These are phyloP conservation scores for Synanthedon tipuliformis DNA, from an alignment of 2,888 invertebrate genomes.

Conservation along the genomic window DNA sequence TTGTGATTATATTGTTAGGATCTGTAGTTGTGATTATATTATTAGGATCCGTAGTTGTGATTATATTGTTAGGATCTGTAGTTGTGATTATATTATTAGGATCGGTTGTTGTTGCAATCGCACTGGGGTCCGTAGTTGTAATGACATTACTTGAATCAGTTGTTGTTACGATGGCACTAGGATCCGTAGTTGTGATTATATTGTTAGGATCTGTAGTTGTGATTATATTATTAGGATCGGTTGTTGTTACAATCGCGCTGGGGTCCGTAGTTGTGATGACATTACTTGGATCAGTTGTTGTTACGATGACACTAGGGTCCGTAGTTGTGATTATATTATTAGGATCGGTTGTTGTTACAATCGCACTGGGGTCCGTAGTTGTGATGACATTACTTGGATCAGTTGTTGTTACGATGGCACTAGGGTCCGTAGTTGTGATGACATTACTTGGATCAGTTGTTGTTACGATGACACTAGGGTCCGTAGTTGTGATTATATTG, in stretches of 20 bases:
- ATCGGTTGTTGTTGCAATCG: not conserved
- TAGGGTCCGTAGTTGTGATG: conserved; percentile 1
- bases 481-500: not conserved
- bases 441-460: conserved; percentile 1
- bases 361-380: conserved; percentile 1
- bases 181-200: no score
- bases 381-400: not conserved
- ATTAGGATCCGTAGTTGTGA: conserved; percentile 3
- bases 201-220: no score
- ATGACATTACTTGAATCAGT: conserved; percentile 1
- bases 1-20: conserved; percentile 1
- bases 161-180: conserved; percentile 2
- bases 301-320: conserved; percentile 2
- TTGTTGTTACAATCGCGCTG: not conserved
- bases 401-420: conserved; percentile 1
- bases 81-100: conserved; percentile 2
- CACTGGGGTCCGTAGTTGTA: not conserved
- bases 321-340: not conserved
- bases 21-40: conserved; percentile 2
- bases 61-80: conserved; percentile 1
- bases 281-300: not conserved
- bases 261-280: conserved; percentile 2
- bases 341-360: conserved; percentile 1
- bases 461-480: not conserved
- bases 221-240: no score